phyloP scores from a whole-genome alignment of 1,140 invertebrate genomes.

The Sycophaga agraensis region DNA sequence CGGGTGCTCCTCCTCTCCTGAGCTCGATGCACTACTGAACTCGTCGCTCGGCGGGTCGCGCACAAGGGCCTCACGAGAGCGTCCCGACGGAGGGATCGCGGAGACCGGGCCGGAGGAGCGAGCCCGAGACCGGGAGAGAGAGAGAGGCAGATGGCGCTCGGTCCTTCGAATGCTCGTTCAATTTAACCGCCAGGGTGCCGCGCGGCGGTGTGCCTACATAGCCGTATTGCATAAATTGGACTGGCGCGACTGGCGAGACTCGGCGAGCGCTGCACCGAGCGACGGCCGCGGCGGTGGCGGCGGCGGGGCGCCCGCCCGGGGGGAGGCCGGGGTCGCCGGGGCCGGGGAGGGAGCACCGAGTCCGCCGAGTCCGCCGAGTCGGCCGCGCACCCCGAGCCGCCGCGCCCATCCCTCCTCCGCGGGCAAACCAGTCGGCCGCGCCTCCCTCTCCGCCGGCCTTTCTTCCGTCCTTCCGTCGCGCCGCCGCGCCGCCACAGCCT shows the following conservation, averaged over 20 bases:
- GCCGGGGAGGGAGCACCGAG: not conserved
- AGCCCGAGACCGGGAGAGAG: not conserved
- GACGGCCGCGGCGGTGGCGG: too few species aligned
- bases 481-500: too few species aligned
- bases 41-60: not conserved
- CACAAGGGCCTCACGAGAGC: not conserved
- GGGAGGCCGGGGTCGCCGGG: not conserved
- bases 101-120: too few species aligned
- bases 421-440: slow-evolving; percentile 15
- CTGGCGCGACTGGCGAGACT: slow-evolving; percentile 50
- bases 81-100: not conserved
- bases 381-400: slow-evolving; percentile 31
- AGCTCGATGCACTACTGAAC: too few species aligned
- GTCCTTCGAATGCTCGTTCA: slow-evolving; percentile 20
- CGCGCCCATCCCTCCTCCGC: slow-evolving; percentile 40
- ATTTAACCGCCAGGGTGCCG: slow-evolving; percentile 30
- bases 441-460: slow-evolving; percentile 1
- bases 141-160: slow-evolving; percentile 19
- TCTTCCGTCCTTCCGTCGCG: slow-evolving; percentile 9
- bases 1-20: too few species aligned
- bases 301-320: slow-evolving; percentile 32
- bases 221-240: slow-evolving; percentile 61
- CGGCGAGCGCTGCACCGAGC: slow-evolving; percentile 52
- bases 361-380: not conserved
- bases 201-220: slow-evolving; percentile 57